Evolutionary conservation across 2,797 vertebrate species (phyloP).

Genomic region (Petrocephalus schoutedeni): DNA sequence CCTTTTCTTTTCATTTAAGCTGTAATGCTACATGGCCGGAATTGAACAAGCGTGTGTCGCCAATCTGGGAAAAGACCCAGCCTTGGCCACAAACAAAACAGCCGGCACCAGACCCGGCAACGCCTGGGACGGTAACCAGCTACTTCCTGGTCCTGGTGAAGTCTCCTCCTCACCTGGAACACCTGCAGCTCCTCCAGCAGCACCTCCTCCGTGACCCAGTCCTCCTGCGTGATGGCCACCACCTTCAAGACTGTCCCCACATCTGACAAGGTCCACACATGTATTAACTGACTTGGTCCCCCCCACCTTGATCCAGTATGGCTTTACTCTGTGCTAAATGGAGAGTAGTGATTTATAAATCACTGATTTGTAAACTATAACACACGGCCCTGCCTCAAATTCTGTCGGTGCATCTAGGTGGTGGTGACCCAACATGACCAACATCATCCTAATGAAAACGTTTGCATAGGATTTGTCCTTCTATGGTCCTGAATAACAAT

Average conservation of each 20-base stretch:
- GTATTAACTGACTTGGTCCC: background rate
- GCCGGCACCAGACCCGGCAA: background rate
- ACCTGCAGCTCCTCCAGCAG: slow-evolving; percentile 89
- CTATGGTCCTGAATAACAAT: background rate
- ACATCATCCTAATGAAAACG: background rate
- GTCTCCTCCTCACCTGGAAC: slow-evolving; percentile 73
- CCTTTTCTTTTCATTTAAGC: background rate
- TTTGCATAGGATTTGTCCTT: background rate
- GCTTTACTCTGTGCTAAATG: background rate
- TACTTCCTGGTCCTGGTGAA: background rate
- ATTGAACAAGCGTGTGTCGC: background rate
- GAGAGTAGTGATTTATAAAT: background rate
- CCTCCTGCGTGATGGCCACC: slow-evolving; percentile 89
- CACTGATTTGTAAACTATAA: background rate
- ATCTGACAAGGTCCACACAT: slow-evolving; percentile 59
- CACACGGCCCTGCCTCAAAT: background rate
- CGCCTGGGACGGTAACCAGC: background rate
- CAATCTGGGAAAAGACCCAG: background rate
- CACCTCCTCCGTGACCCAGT: slow-evolving; percentile 86
- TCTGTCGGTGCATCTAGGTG: background rate
- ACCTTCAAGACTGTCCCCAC: slow-evolving; percentile 85
- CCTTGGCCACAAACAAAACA: background rate
- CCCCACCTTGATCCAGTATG: background rate
- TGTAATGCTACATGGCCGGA: background rate
- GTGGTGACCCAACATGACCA: background rate